Evolutionary conservation across 2,113 vertebrate genomes (phyloP).

Genomic region (Bos javanicus): DNA sequence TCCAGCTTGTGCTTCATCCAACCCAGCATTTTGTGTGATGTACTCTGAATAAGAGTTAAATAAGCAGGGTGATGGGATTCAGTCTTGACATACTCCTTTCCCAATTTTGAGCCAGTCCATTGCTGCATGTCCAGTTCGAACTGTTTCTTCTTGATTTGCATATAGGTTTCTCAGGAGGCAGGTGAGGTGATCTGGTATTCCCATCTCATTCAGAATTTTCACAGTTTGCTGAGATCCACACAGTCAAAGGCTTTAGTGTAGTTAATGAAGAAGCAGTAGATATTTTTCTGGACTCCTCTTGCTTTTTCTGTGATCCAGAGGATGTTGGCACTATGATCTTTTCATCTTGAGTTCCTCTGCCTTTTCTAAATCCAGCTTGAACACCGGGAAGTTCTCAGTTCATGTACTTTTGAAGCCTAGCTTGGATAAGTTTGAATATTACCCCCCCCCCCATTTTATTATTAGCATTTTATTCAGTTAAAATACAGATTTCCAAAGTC

Average conservation of each 20-base stretch:
- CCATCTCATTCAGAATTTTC: neutral
- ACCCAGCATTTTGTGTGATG: rapidly evolving
- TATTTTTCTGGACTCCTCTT: neutral
- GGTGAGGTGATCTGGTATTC: neutral
- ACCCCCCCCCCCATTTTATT: neutral
- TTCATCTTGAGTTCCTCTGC: neutral
- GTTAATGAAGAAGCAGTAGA: neutral
- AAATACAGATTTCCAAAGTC: neutral
- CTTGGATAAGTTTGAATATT: neutral
- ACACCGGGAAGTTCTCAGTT: neutral
- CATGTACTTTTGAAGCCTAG: neutral
- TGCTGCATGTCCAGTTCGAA: neutral
- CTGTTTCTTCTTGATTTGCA: neutral
- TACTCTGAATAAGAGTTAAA: neutral
- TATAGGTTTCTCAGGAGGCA: neutral
- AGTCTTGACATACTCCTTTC: neutral
- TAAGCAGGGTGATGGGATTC: neutral
- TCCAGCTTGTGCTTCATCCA: neutral
- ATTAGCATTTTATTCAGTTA: neutral
- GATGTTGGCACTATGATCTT: neutral
- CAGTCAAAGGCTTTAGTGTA: neutral
- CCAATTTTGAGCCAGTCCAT: neutral
- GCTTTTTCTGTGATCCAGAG: neutral
- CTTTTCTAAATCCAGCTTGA: neutral
- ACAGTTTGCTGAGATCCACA: neutral